phyloP scores from a whole-genome alignment of 2,113 vertebrate genomes.

The human region GRCh38 chr11:112323001-112323500 shows the following conservation, averaged over 20 bases:
- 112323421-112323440: too few relatives aligned
- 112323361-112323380: too few relatives aligned
- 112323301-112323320: too few relatives aligned
- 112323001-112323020: not conserved
- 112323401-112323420: too few relatives aligned
- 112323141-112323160: not conserved
- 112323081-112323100: not conserved
- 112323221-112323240: not conserved
- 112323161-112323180: not conserved
- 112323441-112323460: too few relatives aligned
- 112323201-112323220: not conserved
- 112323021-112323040: not conserved
- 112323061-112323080: not conserved
- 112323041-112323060: not conserved
- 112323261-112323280: not conserved
- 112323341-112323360: too few relatives aligned
- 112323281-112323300: not conserved
- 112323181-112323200: not conserved
- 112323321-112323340: too few relatives aligned
- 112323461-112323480: too few relatives aligned
- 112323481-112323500: too few relatives aligned
- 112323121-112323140: not conserved
- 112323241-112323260: not conserved
- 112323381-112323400: too few relatives aligned
- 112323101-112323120: not conserved